These are phyloP conservation scores for Polylopha cassiicola DNA, from an alignment of 2,888 invertebrate genomes.

Conservation along the genomic window DNA sequence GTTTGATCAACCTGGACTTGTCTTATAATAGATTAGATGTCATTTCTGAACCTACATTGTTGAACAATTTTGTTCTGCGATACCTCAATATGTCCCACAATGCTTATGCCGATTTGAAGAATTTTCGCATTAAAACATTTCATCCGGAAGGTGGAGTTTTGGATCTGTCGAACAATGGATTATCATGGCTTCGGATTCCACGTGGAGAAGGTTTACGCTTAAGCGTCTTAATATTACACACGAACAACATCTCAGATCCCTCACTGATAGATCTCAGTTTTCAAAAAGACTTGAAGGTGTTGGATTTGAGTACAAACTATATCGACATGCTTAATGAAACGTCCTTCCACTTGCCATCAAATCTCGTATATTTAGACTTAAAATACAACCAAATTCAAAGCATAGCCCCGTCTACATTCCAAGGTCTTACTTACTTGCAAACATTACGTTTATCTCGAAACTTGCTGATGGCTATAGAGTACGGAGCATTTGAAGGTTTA, in stretches of 20 bases:
- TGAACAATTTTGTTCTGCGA: constrained; percentile 45
- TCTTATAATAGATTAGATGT: constrained; percentile 50
- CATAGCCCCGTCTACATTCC: constrained; percentile 53
- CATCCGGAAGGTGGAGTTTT: constrained; percentile 55
- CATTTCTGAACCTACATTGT: constrained; percentile 50
- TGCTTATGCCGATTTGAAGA: constrained; percentile 39
- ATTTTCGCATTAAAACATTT: constrained; percentile 48
- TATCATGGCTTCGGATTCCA: constrained; percentile 45
- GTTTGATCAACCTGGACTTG: constrained; percentile 60
- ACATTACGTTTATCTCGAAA: constrained; percentile 53
- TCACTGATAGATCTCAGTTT: constrained; percentile 41
- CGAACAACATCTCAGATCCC: constrained; percentile 52
- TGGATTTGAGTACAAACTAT: constrained; percentile 52
- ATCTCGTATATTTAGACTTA: constrained; percentile 45
- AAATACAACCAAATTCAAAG: constrained; percentile 44
- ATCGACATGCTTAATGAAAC: constrained; percentile 42
- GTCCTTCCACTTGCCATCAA: constrained; percentile 47
- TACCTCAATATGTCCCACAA: constrained; percentile 57
- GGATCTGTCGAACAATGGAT: constrained; percentile 57
- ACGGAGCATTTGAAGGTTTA: constrained; percentile 54
- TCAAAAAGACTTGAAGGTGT: constrained; percentile 41
- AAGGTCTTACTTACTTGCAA: constrained; percentile 37
- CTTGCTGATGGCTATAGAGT: constrained; percentile 41
- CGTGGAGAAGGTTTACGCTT: constrained; percentile 47
- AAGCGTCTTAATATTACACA: constrained; percentile 41